Percentiles rank a stretch among this genome's conserved stretches.
These are phyloP conservation scores for Conops quadrifasciatus DNA, from an alignment of 2,888 invertebrate genomes.

Conservation along the genomic window DNA sequence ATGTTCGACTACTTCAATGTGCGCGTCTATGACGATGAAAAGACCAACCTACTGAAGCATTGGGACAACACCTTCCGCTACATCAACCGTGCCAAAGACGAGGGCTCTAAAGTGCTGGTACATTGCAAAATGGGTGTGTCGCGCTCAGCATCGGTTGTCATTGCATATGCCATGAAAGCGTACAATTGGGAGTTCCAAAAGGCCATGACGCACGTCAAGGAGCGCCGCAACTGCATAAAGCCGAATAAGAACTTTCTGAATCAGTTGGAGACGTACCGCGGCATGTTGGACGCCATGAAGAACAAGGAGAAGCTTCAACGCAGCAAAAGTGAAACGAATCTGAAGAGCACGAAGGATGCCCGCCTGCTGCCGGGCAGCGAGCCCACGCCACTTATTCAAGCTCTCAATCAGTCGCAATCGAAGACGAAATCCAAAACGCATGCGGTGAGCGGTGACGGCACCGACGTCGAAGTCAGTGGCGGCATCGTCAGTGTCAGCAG, in stretches of 20 bases:
- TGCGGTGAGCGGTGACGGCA: constrained; percentile 42
- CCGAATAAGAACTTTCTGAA: constrained; percentile 94
- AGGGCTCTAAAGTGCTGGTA: constrained; percentile 93
- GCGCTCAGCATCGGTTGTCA: constrained; percentile 96
- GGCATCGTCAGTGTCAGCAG: constrained; percentile 40
- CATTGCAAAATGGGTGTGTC: constrained; percentile 99
- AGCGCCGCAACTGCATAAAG: constrained; percentile 91
- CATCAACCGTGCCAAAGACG: constrained; percentile 89
- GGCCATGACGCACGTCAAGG: constrained; percentile 89
- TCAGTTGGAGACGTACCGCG: constrained; percentile 95
- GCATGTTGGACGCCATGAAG: constrained; percentile 95
- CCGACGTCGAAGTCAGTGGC: constrained; percentile 35
- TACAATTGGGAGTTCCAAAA: constrained; percentile 91
- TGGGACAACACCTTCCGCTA: constrained; percentile 99
- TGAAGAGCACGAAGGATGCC: constrained; percentile 75
- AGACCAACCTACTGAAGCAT: constrained; percentile 93
- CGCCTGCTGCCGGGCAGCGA: constrained; percentile 69
- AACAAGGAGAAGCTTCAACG: constrained; percentile 91
- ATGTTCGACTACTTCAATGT: constrained; percentile 96
- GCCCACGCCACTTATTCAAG: constrained; percentile 71
- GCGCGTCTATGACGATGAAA: constrained; percentile 96
- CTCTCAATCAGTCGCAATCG: constrained; percentile 65
- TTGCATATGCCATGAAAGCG: constrained; percentile 98
- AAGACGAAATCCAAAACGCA: constrained; percentile 53
- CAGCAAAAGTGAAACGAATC: constrained; percentile 91